A percentile compares a stretch with the other conserved stretches of the same genome.
These are phyloP conservation scores for Daubentonia madagascariensis DNA, from an alignment of 2,113 vertebrate genomes.

Conservation along the genomic window DNA sequence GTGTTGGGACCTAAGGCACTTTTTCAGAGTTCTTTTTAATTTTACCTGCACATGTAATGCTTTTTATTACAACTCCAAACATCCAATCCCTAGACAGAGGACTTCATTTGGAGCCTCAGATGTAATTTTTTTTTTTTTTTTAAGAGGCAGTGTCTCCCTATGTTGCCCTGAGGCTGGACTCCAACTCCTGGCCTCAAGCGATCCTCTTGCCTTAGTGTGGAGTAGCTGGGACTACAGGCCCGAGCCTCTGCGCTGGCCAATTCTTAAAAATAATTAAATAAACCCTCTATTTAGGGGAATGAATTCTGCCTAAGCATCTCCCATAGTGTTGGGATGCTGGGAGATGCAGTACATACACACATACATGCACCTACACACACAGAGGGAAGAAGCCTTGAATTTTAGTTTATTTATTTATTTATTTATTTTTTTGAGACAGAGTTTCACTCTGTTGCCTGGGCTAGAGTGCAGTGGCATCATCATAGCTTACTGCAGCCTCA, in stretches of 20 bases:
- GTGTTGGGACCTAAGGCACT: background rate
- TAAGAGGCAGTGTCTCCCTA: background rate
- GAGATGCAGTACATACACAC: background rate
- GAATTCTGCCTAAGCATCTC: background rate
- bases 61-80: background rate
- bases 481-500: no score
- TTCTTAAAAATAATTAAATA: constrained; percentile 14
- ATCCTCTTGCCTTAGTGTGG: background rate
- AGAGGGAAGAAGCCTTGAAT: background rate
- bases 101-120: background rate
- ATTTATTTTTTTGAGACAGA: no score
- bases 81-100: background rate
- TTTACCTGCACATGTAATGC: background rate
- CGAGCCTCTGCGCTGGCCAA: background rate
- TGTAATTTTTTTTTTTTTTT: background rate
- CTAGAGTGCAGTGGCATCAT: no score
- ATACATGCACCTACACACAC: fast-evolving
- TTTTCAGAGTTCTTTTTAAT: background rate
- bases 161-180: background rate
- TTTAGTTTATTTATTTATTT: background rate
- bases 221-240: background rate
- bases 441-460: no score
- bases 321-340: background rate
- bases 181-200: background rate
- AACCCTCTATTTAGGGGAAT: background rate